A percentile compares a stretch with the other conserved stretches of the same genome.
phyloP scores from a whole-genome alignment of 2,113 vertebrate genomes.

The Athene cunicularia region DNA sequence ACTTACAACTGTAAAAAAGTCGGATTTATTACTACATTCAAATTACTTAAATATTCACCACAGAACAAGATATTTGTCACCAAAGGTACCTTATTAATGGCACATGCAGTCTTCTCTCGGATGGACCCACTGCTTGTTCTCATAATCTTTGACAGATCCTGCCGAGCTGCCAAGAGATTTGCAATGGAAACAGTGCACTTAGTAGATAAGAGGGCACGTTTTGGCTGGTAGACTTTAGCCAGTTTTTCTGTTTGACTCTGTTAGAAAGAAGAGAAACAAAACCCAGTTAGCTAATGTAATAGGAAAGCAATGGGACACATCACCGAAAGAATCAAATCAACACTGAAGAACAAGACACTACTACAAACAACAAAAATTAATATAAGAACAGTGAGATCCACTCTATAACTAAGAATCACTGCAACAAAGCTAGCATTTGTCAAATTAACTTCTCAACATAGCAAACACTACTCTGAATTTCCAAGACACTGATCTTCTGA shows the following conservation, averaged over 20 bases:
- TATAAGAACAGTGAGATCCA: background rate
- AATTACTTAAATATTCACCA: background rate
- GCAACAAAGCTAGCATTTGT: background rate
- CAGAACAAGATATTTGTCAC: background rate
- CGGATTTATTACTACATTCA: background rate
- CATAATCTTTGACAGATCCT: slow-evolving; percentile 95
- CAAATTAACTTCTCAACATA: background rate
- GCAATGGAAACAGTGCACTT: slow-evolving; percentile 86
- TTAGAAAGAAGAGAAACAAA: slow-evolving; percentile 47
- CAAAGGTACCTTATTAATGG: slow-evolving; percentile 92
- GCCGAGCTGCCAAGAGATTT: slow-evolving; percentile 91
- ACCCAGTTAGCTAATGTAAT: background rate
- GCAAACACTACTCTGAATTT: background rate
- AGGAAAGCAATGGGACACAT: background rate
- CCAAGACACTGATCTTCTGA: background rate
- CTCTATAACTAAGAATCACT: background rate
- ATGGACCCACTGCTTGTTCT: slow-evolving; percentile 93
- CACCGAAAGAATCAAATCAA: background rate
- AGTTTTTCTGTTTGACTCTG: slow-evolving; percentile 92
- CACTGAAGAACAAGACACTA: background rate
- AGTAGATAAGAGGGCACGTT: slow-evolving; percentile 81
- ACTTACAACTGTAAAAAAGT: background rate
- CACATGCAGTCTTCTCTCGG: slow-evolving; percentile 93
- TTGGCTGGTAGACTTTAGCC: slow-evolving; percentile 91
- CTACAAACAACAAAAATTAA: background rate